Base-by-base conservation (phyloP, 2,113 vertebrate genomes). In the Xenus cinereus region DNA sequence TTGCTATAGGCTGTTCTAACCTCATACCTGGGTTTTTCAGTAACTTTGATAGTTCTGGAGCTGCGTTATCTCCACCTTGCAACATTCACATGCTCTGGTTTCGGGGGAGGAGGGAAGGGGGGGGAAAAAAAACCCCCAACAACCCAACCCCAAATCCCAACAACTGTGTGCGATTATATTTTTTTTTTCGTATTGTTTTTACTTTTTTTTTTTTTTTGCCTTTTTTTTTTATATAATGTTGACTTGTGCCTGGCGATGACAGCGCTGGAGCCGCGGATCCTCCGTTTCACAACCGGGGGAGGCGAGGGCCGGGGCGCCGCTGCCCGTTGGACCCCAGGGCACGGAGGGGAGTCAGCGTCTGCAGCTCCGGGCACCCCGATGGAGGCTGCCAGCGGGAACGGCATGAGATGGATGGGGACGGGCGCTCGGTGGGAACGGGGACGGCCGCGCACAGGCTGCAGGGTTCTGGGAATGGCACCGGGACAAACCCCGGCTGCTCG, bases 361-460 rank as follows among this genome's bases (percentile, higher is more conserved):
- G 53, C 1, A 9, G 59, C 51, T 56, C 46, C 3, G 26, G 80
- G 60, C 77, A 66, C 22, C 1, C 8, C 4, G 7, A 68, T 2
- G 17, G 46, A 53, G 33, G 68, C 46, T 85, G 80, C 84, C 87
- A 69, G 84, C 46, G 32, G 86, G 78, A 80, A 63, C 0, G 37
- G 68, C 6, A 3, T 43, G 80, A 76, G 39, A 37, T 5, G 76
- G 39, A 37, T 4, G 50, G 2, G 21, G 33, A 41, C 3, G 46
- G 84, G 54, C 2, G 19, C 68, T 62, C 2, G 2, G n/a, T 41
- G 63, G 76, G 71, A 75, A 46, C 0, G 50, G 2, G 21, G 33
- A 41, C 3, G 46, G 84, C 53, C 3, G 5, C 76, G 74, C 0
- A 1, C 24, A n/a, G 30, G 30, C 37, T 21, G 32, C 1, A 6